These are phyloP conservation scores for Prolemur simus DNA, from an alignment of 2,113 vertebrate species.

Conservation along the genomic window DNA sequence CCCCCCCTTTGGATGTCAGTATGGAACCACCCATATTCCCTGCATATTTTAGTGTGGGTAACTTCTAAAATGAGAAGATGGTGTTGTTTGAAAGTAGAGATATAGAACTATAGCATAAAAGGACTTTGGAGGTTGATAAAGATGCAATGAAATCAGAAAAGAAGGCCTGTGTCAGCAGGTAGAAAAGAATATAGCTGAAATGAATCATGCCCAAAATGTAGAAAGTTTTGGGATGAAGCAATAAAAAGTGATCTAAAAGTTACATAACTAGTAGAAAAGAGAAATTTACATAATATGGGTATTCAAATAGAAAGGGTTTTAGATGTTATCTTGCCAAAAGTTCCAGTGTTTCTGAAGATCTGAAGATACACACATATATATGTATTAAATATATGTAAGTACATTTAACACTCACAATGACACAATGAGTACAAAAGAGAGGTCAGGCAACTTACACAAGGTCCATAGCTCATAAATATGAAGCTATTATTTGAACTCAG, in stretches of 20 bases:
- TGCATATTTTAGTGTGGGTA: neutral
- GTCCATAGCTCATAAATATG: neutral
- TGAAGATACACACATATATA: neutral
- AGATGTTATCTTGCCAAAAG: neutral
- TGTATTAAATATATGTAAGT: neutral
- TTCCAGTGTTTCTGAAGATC: neutral
- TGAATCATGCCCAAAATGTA: neutral
- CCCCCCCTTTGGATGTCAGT: neutral
- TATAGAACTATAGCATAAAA: neutral
- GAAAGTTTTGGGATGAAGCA: neutral
- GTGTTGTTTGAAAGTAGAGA: neutral
- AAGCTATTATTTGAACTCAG: neutral
- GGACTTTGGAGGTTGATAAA: fast-evolving
- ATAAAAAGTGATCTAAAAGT: neutral
- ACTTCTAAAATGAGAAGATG: neutral
- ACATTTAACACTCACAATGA: neutral
- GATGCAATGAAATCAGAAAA: neutral
- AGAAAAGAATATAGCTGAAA: neutral
- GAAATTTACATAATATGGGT: neutral
- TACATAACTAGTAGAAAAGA: neutral
- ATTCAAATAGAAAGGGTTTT: neutral
- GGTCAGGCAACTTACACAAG: neutral
- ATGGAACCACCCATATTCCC: neutral
- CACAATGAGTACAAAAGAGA: neutral
- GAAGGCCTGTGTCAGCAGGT: neutral